Evolutionary conservation across 2,797 vertebrate species (phyloP).

Genomic region (Halcyon badia): DNA sequence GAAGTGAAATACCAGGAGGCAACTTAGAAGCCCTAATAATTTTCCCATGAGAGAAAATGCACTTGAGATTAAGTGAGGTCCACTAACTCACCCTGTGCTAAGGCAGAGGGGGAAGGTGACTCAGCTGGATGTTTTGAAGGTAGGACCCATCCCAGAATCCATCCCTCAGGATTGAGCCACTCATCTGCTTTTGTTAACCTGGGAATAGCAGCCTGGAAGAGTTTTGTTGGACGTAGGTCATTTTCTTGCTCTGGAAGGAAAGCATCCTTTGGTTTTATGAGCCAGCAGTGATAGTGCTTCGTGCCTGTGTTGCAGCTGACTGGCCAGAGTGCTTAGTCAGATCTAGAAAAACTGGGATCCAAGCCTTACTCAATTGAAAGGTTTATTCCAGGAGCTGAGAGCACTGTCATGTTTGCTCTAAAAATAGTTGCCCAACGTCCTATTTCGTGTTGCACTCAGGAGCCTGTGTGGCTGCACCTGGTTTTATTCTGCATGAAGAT

Average conservation of each 20-base stretch:
- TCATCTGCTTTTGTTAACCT: not conserved
- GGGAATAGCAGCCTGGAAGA: not conserved
- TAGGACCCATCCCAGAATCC: not conserved
- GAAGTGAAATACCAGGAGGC: not conserved
- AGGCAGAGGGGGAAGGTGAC: not conserved
- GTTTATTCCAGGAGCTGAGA: slow-evolving; percentile 3
- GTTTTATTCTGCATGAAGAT: not conserved
- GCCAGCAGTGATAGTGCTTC: not conserved
- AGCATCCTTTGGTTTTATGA: not conserved
- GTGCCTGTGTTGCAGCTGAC: not conserved
- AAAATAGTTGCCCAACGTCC: not conserved
- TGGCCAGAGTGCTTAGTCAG: not conserved
- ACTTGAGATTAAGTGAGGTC: not conserved
- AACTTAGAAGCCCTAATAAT: not conserved
- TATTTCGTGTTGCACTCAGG: not conserved
- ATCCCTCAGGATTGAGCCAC: not conserved
- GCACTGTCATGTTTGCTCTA: not conserved
- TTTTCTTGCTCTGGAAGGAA: not conserved
- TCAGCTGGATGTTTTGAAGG: not conserved
- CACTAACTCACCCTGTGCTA: accelerated
- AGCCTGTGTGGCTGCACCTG: accelerated
- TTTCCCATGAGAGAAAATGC: not conserved
- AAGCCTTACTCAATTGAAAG: not conserved
- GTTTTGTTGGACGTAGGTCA: not conserved
- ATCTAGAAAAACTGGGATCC: not conserved